Percentiles rank a stretch among this genome's conserved stretches.
phyloP scores from a whole-genome alignment of 2,888 invertebrate species.

The Neuroscelio doddi region DNA sequence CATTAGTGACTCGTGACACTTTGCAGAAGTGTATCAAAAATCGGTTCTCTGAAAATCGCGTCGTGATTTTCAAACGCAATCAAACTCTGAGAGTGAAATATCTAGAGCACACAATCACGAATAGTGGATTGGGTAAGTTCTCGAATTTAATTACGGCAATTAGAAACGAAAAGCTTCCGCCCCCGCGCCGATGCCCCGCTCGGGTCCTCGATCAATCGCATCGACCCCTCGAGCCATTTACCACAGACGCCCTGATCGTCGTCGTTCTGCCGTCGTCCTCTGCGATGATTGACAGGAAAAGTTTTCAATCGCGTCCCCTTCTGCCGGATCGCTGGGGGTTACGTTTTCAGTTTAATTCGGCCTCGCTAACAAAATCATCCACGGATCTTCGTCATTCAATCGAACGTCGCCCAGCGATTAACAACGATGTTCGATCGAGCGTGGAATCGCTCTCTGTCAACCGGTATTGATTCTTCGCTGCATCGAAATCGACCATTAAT shows the following conservation, averaged over 20 bases:
- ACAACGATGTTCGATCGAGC: slow-evolving; percentile 13
- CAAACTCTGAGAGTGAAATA: slow-evolving; percentile 33
- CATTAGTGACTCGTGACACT: slow-evolving; percentile 23
- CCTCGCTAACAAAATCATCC: slow-evolving; percentile 20
- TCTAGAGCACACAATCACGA: slow-evolving; percentile 43
- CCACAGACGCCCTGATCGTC: slow-evolving; percentile 48
- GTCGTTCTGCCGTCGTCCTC: slow-evolving; percentile 16
- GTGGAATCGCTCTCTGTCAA: slow-evolving; percentile 11
- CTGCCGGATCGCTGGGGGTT: slow-evolving; percentile 14
- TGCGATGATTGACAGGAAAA: slow-evolving; percentile 62
- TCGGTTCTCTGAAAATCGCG: slow-evolving; percentile 6
- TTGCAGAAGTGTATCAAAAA: slow-evolving; percentile 1
- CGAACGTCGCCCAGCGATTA: slow-evolving; percentile 8
- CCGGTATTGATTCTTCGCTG: slow-evolving; percentile 2
- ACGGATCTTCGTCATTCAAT: slow-evolving; percentile 10
- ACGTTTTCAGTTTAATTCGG: slow-evolving; percentile 30
- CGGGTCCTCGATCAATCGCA: slow-evolving; percentile 61
- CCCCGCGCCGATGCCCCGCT: slow-evolving; percentile 25
- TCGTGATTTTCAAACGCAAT: slow-evolving; percentile 20
- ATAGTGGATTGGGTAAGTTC: slow-evolving; percentile 62
- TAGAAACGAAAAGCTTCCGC: slow-evolving; percentile 62
- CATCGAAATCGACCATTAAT: background rate
- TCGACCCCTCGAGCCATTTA: slow-evolving; percentile 58
- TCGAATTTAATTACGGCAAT: slow-evolving; percentile 66
- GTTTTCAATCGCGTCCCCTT: slow-evolving; percentile 54